Evolutionary conservation across 2,113 vertebrate genomes (phyloP), one percentile per base, ranked within the genome.

Genomic region (Nyctereutes procyonoides): DNA sequence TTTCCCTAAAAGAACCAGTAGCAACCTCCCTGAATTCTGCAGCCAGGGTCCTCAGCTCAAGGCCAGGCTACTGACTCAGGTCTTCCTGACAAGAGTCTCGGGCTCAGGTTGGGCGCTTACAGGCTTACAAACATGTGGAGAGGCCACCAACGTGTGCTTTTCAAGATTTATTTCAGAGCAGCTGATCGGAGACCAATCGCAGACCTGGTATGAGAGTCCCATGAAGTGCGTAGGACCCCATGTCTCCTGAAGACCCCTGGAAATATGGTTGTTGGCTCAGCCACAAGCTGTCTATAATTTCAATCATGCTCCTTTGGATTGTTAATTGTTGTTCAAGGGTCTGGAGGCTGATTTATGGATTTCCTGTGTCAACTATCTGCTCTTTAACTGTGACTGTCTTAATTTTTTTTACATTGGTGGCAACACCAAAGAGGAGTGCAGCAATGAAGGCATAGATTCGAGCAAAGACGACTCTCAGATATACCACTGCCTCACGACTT

Each of bases 401-500:
- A 58, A 58, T 8, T 0, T 3, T n/a, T n/a, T 0, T n/a, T 6
- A 62, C 48, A 3, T 28, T 56, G 7, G 26, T 30, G 69, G 85
- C 93, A 0, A 90, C 0, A 0, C 95, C 93, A 3, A 97, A 22
- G 12, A 98, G 88, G 56, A 97, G 1, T 0, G 5, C 20, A 0
- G 9, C n/a, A 32, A 90, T 2, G 3, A 96, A 12, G 0, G 26
- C 0, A 14, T 95, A 95, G 48, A 91, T 0, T 14, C 71, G 96
- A 30, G 4, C 76, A 4, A 90, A 48, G 26, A 60, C n/a, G 0
- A 95, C 0, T 80, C 63, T 51, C 19, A 96, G 12, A 2, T 71
- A 92, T 0, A 38, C 0, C 12, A 93, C 0, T 0, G 22, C 0
- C 0, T 51, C 1, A 0, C 0, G 0, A 1, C 35, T 88, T 19